Evolutionary conservation across 2,113 vertebrate genomes (phyloP).

Genomic region (Peromyscus leucopus): DNA sequence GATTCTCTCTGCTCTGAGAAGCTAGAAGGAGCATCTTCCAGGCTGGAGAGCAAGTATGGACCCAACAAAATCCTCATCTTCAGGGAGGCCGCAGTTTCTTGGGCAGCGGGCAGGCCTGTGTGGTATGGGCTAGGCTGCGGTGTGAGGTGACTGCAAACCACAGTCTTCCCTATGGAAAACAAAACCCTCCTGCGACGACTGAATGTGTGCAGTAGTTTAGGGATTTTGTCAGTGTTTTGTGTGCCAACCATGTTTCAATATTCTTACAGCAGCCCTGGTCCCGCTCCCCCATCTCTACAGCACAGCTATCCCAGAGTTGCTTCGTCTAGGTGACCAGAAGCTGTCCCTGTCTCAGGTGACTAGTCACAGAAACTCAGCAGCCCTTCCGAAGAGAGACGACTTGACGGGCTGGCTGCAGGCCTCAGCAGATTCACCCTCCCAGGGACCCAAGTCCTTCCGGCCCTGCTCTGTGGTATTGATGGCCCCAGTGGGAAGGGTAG

Average conservation of each 20-base stretch:
- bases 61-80: background rate
- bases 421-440: background rate
- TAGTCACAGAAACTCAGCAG: background rate
- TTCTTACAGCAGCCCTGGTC: background rate
- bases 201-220: background rate
- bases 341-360: background rate
- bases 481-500: background rate
- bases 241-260: background rate
- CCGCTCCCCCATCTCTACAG: background rate
- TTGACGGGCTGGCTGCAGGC: background rate
- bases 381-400: background rate
- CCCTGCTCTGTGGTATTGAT: conserved; percentile 23
- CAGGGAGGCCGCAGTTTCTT: background rate
- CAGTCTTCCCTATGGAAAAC: background rate
- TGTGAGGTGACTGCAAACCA: background rate
- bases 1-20: background rate
- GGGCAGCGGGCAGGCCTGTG: background rate
- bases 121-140: background rate
- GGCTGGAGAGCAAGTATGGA: background rate
- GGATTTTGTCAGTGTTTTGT: background rate
- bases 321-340: background rate
- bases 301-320: background rate
- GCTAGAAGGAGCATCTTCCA: background rate
- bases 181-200: background rate
- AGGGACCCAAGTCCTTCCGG: background rate